Base-by-base conservation (phyloP, 2,888 invertebrate genomes). In the Dynastes maya region DNA sequence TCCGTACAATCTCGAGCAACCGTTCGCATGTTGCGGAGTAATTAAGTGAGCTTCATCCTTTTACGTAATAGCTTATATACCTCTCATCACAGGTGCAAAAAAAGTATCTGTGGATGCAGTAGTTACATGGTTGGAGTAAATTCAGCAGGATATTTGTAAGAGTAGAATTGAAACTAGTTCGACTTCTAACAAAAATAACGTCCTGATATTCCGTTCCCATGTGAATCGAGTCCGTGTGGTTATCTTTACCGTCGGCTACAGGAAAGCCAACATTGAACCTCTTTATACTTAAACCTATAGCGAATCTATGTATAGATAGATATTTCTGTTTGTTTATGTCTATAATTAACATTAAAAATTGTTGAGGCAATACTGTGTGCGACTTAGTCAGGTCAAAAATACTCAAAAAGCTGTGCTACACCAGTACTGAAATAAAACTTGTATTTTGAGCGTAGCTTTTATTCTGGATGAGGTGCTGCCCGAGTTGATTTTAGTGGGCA, bases 351-450 rank as follows among this genome's bases (percentile, higher is more conserved):
- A 89, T 88, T 89, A 89, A 89, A 89, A 88, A 87, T 89, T 88
- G 87, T 88, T 88, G 87, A 87, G 87, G 88, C 87, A 88, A 87
- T 87, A 86, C 87, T 86, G 87, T 86, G 86, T 87, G 88, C 87
- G 86, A 89, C 88, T 89, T 89, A 88, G 89, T 88, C 88, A 88
- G 89, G 89, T 89, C 90, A 88, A 89, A 90, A 90, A 90, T 90
- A 89, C 89, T 88, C 88, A 89, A 89, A 89, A 89, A 89, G 89
- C 88, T 87, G 87, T 88, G 88, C 88, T 88, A 86, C 87, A 87
- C 86, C 86, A 86, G 89, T 88, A 89, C 89, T 89, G 89, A 89
- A 89, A 89, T 89, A 89, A 89, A 89, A 89, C 88, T 89, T 88
- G 87, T 89, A 89, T 89, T 89, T 89, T 89, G 88, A 89, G 89